Conservation (phyloP, 1,140 invertebrate genomes). For the Lerema accius region DNA sequence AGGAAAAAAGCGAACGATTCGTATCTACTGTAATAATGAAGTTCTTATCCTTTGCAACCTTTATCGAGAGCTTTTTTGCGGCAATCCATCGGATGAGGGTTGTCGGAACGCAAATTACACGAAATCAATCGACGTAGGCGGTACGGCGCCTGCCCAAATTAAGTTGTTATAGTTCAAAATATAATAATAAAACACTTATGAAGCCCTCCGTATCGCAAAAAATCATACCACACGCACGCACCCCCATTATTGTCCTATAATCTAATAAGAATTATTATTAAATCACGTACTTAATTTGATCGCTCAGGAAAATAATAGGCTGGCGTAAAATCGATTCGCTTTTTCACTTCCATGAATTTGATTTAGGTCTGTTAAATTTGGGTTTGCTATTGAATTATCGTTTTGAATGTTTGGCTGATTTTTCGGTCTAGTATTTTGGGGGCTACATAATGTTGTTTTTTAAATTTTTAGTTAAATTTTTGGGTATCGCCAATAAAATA, state of each 20-base stretch:
- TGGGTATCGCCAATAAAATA: too few species aligned
- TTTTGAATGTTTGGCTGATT: conserved; percentile 10
- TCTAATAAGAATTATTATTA: conserved; percentile 58
- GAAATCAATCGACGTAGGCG: conserved; percentile 75
- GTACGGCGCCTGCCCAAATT: conserved; percentile 73
- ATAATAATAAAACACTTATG: conserved; percentile 69
- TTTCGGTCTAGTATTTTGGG: too few species aligned
- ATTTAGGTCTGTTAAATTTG: conserved; percentile 26
- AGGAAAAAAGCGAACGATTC: conserved; percentile 5
- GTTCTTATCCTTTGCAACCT: conserved; percentile 35
- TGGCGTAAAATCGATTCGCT: conserved; percentile 43
- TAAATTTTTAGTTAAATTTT: too few species aligned
- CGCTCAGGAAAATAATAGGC: conserved; percentile 54
- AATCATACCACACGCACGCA: conserved; percentile 70
- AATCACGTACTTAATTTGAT: conserved; percentile 60
- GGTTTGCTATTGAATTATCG: conserved; percentile 23
- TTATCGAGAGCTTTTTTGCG: conserved; percentile 52
- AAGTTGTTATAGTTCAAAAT: conserved; percentile 75
- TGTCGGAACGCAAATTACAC: conserved; percentile 71
- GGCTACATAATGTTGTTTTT: too few species aligned
- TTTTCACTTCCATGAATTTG: conserved; percentile 46
- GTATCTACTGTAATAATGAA: conserved; percentile 16
- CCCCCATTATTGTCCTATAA: conserved; percentile 64
- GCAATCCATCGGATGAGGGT: conserved; percentile 55
- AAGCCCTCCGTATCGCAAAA: conserved; percentile 72